Conservation (phyloP, 2,888 invertebrate genomes). For the Arrhopalites spinosus region DNA sequence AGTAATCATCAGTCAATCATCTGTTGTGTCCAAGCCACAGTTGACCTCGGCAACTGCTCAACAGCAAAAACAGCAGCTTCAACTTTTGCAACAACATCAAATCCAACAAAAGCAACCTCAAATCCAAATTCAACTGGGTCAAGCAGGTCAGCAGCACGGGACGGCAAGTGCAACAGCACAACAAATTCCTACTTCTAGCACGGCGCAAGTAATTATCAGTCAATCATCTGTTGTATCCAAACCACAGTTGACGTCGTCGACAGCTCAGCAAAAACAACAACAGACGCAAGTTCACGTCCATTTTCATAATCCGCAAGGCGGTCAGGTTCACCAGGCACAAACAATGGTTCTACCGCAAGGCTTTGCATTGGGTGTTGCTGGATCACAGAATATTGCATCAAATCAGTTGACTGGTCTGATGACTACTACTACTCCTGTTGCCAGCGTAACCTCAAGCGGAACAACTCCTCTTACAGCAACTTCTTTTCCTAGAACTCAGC, state of each 20-base stretch:
- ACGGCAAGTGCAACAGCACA: too few species aligned
- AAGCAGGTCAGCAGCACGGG: too few species aligned
- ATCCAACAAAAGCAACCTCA: constrained; percentile 25
- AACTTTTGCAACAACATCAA: constrained; percentile 40
- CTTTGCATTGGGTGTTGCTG: constrained; percentile 6
- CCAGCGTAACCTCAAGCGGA: not conserved
- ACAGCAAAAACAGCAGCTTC: constrained; percentile 17
- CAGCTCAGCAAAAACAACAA: constrained; percentile 9
- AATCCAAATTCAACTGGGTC: constrained; percentile 25
- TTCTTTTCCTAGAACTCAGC: constrained; percentile 8
- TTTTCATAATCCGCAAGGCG: constrained; percentile 14
- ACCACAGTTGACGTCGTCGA: not conserved
- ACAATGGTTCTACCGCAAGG: constrained; percentile 28
- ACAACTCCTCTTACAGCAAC: constrained; percentile 34
- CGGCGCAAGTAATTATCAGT: too few species aligned
- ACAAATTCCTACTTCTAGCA: too few species aligned
- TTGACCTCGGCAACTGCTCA: not conserved
- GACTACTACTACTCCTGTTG: constrained; percentile 15
- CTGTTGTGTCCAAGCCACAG: constrained; percentile 28
- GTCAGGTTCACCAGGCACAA: constrained; percentile 7
- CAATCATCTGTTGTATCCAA: constrained; percentile 27
- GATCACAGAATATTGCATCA: constrained; percentile 10
- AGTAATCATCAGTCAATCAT: too few species aligned
- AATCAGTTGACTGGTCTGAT: not conserved
- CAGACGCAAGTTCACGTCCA: constrained; percentile 25